Evolutionary conservation across 2,797 vertebrate species (phyloP), one percentile per base, ranked within the genome.

Genomic region (Chaenodraco wilsoni): DNA sequence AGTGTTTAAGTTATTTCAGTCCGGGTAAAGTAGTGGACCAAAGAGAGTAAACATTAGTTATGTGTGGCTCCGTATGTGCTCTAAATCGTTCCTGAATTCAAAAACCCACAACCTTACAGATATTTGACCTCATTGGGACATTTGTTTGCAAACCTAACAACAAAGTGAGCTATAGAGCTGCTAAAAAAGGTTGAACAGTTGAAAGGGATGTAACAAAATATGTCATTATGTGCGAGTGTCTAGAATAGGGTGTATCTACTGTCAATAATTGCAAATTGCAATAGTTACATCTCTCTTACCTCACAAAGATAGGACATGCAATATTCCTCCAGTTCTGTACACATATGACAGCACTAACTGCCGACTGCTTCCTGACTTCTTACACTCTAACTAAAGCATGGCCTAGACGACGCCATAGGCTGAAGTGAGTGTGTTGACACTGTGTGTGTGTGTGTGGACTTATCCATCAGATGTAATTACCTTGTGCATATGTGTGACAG

Each of bases 401-500:
- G 2, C 21, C 19, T 12, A 51, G 17, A 63, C 21, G 27, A 60
- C 6, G 16, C 17, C 61, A 46, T 7, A 40, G 44, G 9, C 51
- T 58, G 43, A 69, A 58, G 60, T 9, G 1, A 5, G 15, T 16
- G 46, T 31, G 66, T 55, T 56, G 49, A 77, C 33, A 51, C 14
- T 51, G 56, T 55, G 12, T 55, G 15, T 55, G n/a, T 55, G 12
- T 55, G 15, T 55, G n/a, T 48, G 7, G 44, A 68, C 50, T 16
- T 33, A 57, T 70, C 43, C 48, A 72, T 82, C 65, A 72, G 13
- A 45, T 80, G 45, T 51, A 72, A 76, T 86, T 75, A 79, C 44
- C 14, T 31, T 1, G n/a, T 41, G 27, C 45, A 62, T 40, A 19
- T 43, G 19, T 60, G 63, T 73, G 69, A 80, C 6, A 0, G 37